phyloP scores from a whole-genome alignment of 2,888 invertebrate genomes.

The Scaptomyza tumidula region DNA sequence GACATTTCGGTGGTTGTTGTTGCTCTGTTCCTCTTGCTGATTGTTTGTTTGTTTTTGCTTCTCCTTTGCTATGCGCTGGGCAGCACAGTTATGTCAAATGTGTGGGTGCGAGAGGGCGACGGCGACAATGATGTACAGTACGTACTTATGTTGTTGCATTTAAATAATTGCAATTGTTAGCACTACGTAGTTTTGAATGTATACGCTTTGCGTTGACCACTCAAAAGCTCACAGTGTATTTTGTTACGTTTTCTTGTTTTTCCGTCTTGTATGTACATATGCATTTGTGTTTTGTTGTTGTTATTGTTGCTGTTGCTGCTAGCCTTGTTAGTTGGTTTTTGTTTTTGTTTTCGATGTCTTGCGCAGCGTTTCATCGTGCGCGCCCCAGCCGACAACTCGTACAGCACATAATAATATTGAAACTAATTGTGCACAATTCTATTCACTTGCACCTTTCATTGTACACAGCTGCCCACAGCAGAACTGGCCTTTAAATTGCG shows the following conservation, averaged over 20 bases:
- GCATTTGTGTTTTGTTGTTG: slow-evolving; percentile 24
- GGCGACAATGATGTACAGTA: slow-evolving; percentile 34
- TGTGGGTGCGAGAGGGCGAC: slow-evolving; percentile 8
- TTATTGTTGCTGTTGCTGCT: slow-evolving; percentile 22
- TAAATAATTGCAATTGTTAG: slow-evolving; percentile 21
- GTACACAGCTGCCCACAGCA: slow-evolving; percentile 36
- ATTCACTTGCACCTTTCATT: slow-evolving; percentile 66
- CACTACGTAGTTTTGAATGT: slow-evolving; percentile 35
- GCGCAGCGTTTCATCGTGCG: slow-evolving; percentile 50
- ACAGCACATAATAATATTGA: slow-evolving; percentile 44
- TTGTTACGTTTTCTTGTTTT: slow-evolving; percentile 41
- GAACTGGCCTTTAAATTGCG: slow-evolving; percentile 17
- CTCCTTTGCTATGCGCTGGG: slow-evolving; percentile 42
- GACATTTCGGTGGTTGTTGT: slow-evolving; percentile 87
- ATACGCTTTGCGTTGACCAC: slow-evolving; percentile 14
- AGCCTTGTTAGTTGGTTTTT: slow-evolving; percentile 58
- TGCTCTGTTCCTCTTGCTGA: slow-evolving; percentile 14
- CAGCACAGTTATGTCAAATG: slow-evolving; percentile 30
- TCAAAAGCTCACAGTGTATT: slow-evolving; percentile 42
- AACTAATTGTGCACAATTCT: slow-evolving; percentile 57
- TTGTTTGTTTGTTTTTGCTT: slow-evolving; percentile 32
- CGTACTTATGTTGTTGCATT: slow-evolving; percentile 18
- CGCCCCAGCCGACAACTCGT: slow-evolving; percentile 41
- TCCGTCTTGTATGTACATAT: slow-evolving; percentile 22
- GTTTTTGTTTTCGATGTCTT: slow-evolving; percentile 66